Conservation (phyloP, 2,888 invertebrate species). For the Gastrophysa polygoni region DNA sequence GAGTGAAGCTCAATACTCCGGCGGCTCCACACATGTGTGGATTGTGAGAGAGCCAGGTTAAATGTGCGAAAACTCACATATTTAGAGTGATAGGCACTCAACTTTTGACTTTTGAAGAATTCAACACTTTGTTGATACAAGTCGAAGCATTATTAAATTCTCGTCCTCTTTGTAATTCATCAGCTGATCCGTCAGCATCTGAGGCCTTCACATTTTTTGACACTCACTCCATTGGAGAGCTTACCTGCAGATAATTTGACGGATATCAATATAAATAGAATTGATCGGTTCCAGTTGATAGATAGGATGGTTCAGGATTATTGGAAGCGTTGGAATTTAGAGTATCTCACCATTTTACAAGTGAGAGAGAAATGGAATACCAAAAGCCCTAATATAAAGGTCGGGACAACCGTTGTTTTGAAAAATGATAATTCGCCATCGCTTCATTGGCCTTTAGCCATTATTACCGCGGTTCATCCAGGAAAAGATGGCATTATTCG, state of each 20-base stretch:
- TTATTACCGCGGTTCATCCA: neutral
- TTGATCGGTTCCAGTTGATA: conserved; percentile 12
- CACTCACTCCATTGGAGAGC: conserved; percentile 7
- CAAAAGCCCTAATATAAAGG: neutral
- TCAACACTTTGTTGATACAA: conserved; percentile 4
- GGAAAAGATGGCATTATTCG: conserved; percentile 4
- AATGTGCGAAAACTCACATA: conserved; percentile 1
- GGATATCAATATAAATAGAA: neutral
- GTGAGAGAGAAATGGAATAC: conserved; percentile 11
- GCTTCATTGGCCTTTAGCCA: neutral
- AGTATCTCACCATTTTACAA: conserved; percentile 11
- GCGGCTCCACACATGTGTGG: conserved; percentile 9
- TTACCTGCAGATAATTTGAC: conserved; percentile 5
- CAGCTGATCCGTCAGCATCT: neutral
- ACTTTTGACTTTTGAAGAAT: conserved; percentile 16
- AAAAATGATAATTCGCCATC: neutral
- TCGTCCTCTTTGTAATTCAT: neutral
- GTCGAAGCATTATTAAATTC: neutral
- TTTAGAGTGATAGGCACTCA: neutral
- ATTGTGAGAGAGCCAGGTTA: conserved; percentile 16
- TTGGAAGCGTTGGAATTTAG: conserved; percentile 16
- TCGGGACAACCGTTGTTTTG: conserved; percentile 2
- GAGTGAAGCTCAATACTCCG: conserved; percentile 8
- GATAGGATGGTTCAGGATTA: conserved; percentile 13
- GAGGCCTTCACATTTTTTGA: conserved; percentile 11